A percentile compares a stretch with the other conserved stretches of the same genome.
phyloP scores from a whole-genome alignment of 2,113 vertebrate species.

The Gnathonemus echidnorhynchus region DNA sequence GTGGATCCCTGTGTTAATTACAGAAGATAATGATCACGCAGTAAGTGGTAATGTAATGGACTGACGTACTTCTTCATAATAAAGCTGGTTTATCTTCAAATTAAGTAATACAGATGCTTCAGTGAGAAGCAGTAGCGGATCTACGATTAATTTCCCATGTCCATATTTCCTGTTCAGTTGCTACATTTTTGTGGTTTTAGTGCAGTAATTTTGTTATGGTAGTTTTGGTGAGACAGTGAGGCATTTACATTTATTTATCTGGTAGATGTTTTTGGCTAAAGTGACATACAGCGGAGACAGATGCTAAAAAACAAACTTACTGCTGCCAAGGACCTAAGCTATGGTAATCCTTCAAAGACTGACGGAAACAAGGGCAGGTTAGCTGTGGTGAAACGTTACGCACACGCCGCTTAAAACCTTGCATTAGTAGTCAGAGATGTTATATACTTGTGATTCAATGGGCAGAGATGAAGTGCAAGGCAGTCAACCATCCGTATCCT shows the following conservation, averaged over 20 bases:
- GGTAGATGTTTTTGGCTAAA: not conserved
- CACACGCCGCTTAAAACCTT: not conserved
- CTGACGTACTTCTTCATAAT: not conserved
- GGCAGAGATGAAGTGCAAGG: not conserved
- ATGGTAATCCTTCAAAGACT: not conserved
- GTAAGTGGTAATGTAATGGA: not conserved
- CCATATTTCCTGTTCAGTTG: not conserved
- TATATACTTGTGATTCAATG: not conserved
- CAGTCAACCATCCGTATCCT: not conserved
- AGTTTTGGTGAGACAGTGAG: not conserved
- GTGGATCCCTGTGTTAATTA: not conserved
- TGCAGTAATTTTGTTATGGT: not conserved
- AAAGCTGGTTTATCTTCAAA: not conserved
- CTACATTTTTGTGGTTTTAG: not conserved
- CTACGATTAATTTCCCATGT: not conserved
- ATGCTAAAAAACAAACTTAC: not conserved
- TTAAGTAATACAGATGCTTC: not conserved
- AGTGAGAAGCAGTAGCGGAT: not conserved
- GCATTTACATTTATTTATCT: not conserved
- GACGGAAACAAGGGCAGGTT: not conserved
- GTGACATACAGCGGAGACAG: not conserved
- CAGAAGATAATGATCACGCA: not conserved
- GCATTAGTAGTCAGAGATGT: not conserved
- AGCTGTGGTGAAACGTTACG: not conserved
- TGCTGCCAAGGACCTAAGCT: not conserved